Evolutionary conservation across 2,113 vertebrate genomes (phyloP).

Genomic region (Apodemus speciosus): DNA sequence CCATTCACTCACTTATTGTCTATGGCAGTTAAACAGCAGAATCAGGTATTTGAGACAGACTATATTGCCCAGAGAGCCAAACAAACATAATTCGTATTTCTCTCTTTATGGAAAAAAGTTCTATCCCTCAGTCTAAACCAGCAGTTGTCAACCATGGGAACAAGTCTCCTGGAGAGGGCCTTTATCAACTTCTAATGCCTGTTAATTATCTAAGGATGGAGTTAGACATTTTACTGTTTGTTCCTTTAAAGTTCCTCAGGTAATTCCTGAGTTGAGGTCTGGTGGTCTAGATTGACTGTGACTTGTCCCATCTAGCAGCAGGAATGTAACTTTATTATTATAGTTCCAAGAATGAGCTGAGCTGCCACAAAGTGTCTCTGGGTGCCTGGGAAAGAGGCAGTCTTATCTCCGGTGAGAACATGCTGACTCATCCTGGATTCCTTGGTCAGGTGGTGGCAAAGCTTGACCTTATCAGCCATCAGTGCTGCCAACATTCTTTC

Average conservation of each 20-base stretch:
- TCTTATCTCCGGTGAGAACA: slow-evolving; percentile 71
- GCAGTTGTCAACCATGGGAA: background rate
- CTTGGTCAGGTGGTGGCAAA: slow-evolving; percentile 65
- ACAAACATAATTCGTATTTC: background rate
- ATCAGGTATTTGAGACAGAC: slow-evolving; percentile 23
- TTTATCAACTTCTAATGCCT: background rate
- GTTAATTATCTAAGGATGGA: slow-evolving; percentile 15
- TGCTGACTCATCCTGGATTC: slow-evolving; percentile 68
- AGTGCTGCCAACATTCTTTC: slow-evolving; percentile 70
- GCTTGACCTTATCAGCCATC: slow-evolving; percentile 72
- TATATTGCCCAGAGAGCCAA: background rate
- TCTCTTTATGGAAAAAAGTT: background rate
- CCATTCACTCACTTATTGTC: background rate
- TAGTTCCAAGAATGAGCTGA: slow-evolving; percentile 25
- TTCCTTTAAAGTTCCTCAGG: background rate
- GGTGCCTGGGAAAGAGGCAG: slow-evolving; percentile 63
- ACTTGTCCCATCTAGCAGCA: background rate
- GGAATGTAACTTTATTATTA: slow-evolving; percentile 19
- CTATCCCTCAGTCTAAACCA: background rate
- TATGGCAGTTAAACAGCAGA: background rate
- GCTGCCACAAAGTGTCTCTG: background rate
- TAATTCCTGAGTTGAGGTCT: slow-evolving; percentile 1
- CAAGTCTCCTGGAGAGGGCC: background rate
- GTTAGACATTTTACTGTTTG: background rate
- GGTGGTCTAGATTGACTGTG: background rate